Conservation (phyloP, 1,140 invertebrate species). For the Aporrectodea caliginosa region DNA sequence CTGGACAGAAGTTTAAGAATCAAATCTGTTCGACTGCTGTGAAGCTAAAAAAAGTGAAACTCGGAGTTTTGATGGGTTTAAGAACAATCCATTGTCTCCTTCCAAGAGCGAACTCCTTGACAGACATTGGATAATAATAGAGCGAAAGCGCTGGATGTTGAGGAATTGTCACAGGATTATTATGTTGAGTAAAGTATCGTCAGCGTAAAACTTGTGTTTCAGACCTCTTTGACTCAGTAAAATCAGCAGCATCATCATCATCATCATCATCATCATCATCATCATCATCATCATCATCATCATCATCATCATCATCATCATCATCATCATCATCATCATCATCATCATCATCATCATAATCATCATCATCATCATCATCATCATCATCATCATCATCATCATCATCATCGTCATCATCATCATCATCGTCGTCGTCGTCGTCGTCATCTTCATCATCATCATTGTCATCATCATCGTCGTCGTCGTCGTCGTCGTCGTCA, state of each 20-base stretch:
- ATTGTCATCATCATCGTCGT: conserved; percentile 11
- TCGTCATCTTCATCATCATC: not conserved
- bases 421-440: conserved; percentile 23
- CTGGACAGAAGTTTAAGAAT: too few relatives aligned
- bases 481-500: conserved; percentile 20
- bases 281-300: conserved; percentile 24
- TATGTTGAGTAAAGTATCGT: too few relatives aligned
- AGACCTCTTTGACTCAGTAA: too few relatives aligned
- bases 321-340: conserved; percentile 17
- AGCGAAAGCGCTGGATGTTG: too few relatives aligned
- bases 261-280: conserved; percentile 20
- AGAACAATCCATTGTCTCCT: too few relatives aligned
- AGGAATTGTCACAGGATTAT: too few relatives aligned
- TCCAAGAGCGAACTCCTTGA: too few relatives aligned
- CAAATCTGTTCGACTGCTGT: too few relatives aligned
- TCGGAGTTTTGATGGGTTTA: too few relatives aligned
- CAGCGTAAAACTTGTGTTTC: too few relatives aligned
- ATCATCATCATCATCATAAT: conserved; percentile 6
- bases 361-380: conserved; percentile 19
- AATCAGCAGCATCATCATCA: conserved; percentile 1
- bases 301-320: conserved; percentile 21
- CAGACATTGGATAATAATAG: too few relatives aligned
- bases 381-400: conserved; percentile 24
- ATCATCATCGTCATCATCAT: conserved; percentile 29
- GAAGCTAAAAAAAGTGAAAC: too few relatives aligned